Base-by-base conservation (phyloP, 2,888 invertebrate genomes). In the Saturnia japonica region DNA sequence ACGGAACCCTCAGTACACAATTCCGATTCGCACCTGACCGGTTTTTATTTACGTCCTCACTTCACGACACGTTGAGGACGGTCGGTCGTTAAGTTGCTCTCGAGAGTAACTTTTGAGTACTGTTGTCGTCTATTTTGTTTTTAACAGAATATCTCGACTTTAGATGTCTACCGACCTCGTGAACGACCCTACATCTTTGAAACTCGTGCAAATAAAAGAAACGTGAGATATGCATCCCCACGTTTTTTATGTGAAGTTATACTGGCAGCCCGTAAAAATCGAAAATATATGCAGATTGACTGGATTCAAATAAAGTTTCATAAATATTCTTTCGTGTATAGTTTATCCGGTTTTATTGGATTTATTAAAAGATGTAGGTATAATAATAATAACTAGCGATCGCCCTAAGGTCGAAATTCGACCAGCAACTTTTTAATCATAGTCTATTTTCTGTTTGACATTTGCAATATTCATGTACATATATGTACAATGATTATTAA, bases 41-140 rank as follows among this genome's bases (percentile, higher is more conserved):
- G n/a, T 40, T 40, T 64, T 64, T 64, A 64, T 19, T 40, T 34
- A 9, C 8, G 62, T 64, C n/a, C 6, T 40, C 64, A 40, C 40
- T 40, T 64, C 64, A 64, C 40, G 64, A 64, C 40, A 64, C 22
- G 34, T n/a, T 9, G 64, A 40, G 1, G 34, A 40, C 47, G 45
- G 25, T 19, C 47, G 34, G 57, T 60, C 57, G 28, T 60, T 28
- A 60, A 60, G 28, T n/a, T 43, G 34, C 28, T 19, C 69, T 47
- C 64, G 64, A 45, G 62, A 47, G 43, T 47, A 64, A n/a, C 34
- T 64, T 25, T 64, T 40, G 9, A 40, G 40, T 40, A 64, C 40
- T 40, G 40, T 40, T 40, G 64, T 40, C 64, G 12, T 19, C 8
- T 40, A 40, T 64, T 40, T 40, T 40, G 40, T 64, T 64, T 64